Percentiles rank a stretch among this genome's conserved stretches.
These are phyloP conservation scores for Sarcophaga subvicina DNA, from an alignment of 2,888 invertebrate genomes.

Conservation along the genomic window DNA sequence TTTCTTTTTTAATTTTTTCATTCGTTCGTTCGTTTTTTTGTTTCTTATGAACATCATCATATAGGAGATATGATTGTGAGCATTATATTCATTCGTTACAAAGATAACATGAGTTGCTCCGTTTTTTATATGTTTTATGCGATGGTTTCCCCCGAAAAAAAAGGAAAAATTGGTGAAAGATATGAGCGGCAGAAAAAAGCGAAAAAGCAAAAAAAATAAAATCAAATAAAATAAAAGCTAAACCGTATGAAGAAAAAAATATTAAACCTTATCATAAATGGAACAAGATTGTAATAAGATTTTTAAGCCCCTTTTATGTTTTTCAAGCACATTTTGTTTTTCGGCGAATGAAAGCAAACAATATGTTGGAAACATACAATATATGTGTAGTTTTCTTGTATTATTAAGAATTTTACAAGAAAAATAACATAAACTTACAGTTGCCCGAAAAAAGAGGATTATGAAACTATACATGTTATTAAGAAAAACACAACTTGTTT, in stretches of 20 bases:
- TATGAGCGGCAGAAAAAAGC: not conserved
- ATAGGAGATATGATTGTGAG: conserved; percentile 30
- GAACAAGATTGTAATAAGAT: conserved; percentile 67
- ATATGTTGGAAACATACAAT: conserved; percentile 2
- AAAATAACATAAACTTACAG: not conserved
- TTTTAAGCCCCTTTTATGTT: conserved; percentile 69
- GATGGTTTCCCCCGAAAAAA: not conserved
- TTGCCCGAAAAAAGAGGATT: not conserved
- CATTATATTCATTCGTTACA: conserved; percentile 52
- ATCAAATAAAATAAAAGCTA: not conserved
- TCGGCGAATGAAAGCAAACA: not conserved
- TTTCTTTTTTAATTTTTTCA: not conserved
- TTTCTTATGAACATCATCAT: conserved; percentile 39
- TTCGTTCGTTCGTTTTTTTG: conserved; percentile 2
- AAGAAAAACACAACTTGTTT: too few relatives aligned
- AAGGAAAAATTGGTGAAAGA: not conserved
- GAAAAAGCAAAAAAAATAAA: not conserved
- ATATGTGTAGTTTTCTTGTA: conserved; percentile 35
- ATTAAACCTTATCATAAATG: conserved; percentile 63
- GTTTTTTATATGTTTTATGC: conserved; percentile 30
- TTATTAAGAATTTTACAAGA: conserved; percentile 13
- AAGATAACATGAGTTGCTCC: conserved; percentile 60
- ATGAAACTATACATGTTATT: too few relatives aligned
- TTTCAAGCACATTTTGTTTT: conserved; percentile 27
- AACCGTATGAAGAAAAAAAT: not conserved